These are phyloP conservation scores for Ormyrus pomaceus DNA, from an alignment of 2,888 invertebrate species.

Conservation along the genomic window DNA sequence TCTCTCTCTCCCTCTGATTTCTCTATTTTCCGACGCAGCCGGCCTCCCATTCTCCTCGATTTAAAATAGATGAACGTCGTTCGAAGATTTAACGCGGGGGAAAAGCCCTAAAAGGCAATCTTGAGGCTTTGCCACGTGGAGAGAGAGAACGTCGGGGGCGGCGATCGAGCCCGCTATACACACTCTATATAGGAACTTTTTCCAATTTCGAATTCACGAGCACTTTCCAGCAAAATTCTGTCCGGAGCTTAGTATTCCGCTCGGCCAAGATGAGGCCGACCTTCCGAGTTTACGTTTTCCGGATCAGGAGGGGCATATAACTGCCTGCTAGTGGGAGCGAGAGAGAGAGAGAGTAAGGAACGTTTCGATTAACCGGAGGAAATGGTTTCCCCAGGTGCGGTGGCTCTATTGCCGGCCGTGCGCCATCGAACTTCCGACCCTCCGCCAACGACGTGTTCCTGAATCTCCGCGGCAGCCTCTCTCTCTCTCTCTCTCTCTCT, in stretches of 20 bases:
- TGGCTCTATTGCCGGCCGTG: conserved; percentile 66
- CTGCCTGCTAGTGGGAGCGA: neutral
- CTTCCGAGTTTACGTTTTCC: conserved; percentile 59
- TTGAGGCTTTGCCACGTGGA: conserved; percentile 19
- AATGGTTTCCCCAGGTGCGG: conserved; percentile 71
- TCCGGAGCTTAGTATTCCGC: conserved; percentile 58
- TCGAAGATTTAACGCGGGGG: conserved; percentile 36
- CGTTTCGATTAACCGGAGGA: conserved; percentile 73
- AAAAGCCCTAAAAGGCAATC: conserved; percentile 48
- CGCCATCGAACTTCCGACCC: conserved; percentile 63
- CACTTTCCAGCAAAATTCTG: conserved; percentile 41
- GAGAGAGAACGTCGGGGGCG: neutral
- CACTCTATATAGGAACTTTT: conserved; percentile 36
- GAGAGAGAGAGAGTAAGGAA: conserved; percentile 58
- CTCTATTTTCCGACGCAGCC: neutral
- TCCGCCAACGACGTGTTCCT: conserved; percentile 47
- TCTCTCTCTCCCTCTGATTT: neutral
- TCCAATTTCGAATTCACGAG: conserved; percentile 55
- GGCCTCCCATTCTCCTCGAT: conserved; percentile 21
- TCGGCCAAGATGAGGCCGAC: conserved; percentile 54
- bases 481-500: no score
- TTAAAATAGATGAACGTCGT: conserved; percentile 46
- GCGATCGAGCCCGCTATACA: neutral
- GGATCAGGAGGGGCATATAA: conserved; percentile 43
- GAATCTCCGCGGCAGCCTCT: conserved; percentile 13